phyloP scores from a whole-genome alignment of 2,797 vertebrate species.

The Melanotaenia boesemani region DNA sequence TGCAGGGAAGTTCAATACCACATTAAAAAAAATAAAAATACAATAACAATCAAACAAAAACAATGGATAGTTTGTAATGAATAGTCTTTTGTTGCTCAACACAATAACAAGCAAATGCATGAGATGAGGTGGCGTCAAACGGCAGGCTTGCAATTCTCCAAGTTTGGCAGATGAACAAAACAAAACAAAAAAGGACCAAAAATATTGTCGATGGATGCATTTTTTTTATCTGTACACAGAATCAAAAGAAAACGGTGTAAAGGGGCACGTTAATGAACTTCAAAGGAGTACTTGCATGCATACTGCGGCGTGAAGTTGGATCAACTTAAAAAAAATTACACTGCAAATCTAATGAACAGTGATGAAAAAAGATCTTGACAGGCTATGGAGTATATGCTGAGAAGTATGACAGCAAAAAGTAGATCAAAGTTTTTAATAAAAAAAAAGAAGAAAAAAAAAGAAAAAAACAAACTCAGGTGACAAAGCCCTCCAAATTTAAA shows the following conservation, averaged over 20 bases:
- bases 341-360: conserved; percentile 87
- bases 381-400: conserved; percentile 67
- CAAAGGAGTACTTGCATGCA: conserved; percentile 82
- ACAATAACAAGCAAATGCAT: conserved; percentile 93
- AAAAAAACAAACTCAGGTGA: conserved; percentile 36
- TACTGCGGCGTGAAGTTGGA: conserved; percentile 87
- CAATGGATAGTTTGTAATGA: conserved; percentile 88
- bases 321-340: conserved; percentile 85
- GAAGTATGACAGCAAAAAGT: conserved; percentile 71
- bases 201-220: conserved; percentile 83
- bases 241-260: conserved; percentile 81
- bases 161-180: conserved; percentile 84
- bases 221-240: conserved; percentile 84
- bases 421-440: conserved; percentile 85
- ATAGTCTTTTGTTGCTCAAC: conserved; percentile 90
- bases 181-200: conserved; percentile 72
- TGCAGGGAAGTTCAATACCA: conserved; percentile 96
- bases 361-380: conserved; percentile 79
- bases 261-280: conserved; percentile 85
- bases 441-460: conserved; percentile 75
- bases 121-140: conserved; percentile 95
- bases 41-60: conserved; percentile 59
- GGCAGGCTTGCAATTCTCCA: conserved; percentile 90
- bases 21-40: conserved; percentile 74
- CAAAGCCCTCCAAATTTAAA: conserved; percentile 59